Conservation (phyloP, 2,888 invertebrate species). For the Flexamia atlantica region DNA sequence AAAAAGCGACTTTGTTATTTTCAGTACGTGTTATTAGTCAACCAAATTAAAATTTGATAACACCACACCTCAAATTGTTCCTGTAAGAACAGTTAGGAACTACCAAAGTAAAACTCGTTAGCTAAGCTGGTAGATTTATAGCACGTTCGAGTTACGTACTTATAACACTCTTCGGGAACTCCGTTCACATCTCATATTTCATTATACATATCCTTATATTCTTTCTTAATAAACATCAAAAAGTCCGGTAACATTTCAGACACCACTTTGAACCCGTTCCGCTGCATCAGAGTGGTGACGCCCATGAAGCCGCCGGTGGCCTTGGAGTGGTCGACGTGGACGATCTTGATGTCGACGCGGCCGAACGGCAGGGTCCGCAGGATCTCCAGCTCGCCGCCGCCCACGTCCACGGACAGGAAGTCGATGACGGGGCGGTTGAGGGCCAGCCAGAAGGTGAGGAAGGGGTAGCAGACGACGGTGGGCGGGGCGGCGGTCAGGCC, state of each 20-base stretch:
- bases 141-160: too few relatives aligned
- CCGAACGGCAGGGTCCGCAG: slow-evolving; percentile 76
- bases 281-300: neutral
- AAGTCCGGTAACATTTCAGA: neutral
- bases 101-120: too few relatives aligned
- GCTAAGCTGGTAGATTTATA: too few relatives aligned
- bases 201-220: neutral
- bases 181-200: neutral
- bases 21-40: too few relatives aligned
- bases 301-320: neutral
- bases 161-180: too few relatives aligned
- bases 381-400: slow-evolving; percentile 76
- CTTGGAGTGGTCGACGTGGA: neutral
- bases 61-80: too few relatives aligned
- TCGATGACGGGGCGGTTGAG: slow-evolving; percentile 74
- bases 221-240: slow-evolving; percentile 1
- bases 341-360: slow-evolving; percentile 74
- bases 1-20: too few relatives aligned
- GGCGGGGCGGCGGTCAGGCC: neutral
- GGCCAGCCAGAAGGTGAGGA: slow-evolving; percentile 75
- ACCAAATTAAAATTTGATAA: too few relatives aligned
- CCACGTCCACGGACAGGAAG: slow-evolving; percentile 77
- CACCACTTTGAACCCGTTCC: neutral
- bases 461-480: slow-evolving; percentile 76
- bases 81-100: too few relatives aligned